Evolutionary conservation across 2,113 vertebrate species (phyloP), one percentile per base, ranked within the genome.

Genomic region (Delphinapterus leucas): DNA sequence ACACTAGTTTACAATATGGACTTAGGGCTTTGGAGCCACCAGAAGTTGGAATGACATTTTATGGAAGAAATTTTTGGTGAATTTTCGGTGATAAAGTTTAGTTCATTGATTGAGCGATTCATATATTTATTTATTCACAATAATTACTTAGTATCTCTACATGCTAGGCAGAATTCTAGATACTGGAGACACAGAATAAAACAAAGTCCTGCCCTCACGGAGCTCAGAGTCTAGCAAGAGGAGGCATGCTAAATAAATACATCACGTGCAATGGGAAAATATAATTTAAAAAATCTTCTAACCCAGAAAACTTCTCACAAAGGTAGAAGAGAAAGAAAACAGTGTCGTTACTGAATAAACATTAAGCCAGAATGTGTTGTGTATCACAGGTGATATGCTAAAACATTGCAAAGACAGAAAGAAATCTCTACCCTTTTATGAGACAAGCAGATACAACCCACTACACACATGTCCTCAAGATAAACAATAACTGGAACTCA

Each of bases 151-250:
- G 5, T 60, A 77, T 44, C 5, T 88, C 26, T 53, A 60, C 25
- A 90, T 31, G 5, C 6, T 21, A 68, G 33, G 14, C 1, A 33
- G 33, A 76, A 71, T 49, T 97, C 33, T 70, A 87, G 33, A 41
- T 65, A 65, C 9, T 67, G 26, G 2, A 12, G 23, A 83, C 17
- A 80, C 15, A 80, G 38, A 49, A 80, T 80, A 21, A 79, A 93
- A 25, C 0, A 88, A 65, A 93, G 1, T 0, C 1, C 5, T 55
- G 1, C 9, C 6, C 1, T 85, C 38, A 44, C 25, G 1, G 20
- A 58, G 7, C 5, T 91, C 65, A 82, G 33, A 77, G 13, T 79
- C 74, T 26, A 53, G 9, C 31, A 93, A 79, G 11, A 91, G 7
- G 5, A 94, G 12, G 41, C 1, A 77, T 31, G n/a, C 3, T 73